Conservation (phyloP, 1,140 invertebrate genomes). For the Drosophila funebris region DNA sequence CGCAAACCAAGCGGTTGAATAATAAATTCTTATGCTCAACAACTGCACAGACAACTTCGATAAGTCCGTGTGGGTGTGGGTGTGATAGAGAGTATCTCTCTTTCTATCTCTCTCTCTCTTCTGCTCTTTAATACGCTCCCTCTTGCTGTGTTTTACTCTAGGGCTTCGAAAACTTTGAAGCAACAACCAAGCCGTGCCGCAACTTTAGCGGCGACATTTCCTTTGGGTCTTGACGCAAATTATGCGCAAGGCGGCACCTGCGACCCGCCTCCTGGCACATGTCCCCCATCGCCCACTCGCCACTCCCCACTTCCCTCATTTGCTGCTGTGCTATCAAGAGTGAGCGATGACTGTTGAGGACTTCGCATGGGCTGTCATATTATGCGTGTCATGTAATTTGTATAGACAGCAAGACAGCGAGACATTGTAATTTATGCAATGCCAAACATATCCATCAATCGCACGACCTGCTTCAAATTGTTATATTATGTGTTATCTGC, state of each 20-base stretch:
- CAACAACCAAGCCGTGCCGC: constrained; percentile 52
- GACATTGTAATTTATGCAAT: constrained; percentile 59
- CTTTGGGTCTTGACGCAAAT: constrained; percentile 62
- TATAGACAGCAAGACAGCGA: constrained; percentile 22
- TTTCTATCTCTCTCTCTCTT: constrained; percentile 3
- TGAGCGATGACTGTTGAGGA: constrained; percentile 64
- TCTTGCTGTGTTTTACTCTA: not conserved
- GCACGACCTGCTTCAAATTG: constrained; percentile 55
- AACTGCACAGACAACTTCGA: constrained; percentile 51
- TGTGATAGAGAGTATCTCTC: not conserved
- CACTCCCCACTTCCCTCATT: too few species aligned
- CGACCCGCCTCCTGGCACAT: too few species aligned
- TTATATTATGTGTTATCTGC: constrained; percentile 19
- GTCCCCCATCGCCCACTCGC: too few species aligned
- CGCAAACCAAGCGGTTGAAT: constrained; percentile 16
- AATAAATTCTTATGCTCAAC: constrained; percentile 61
- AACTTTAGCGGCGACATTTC: constrained; percentile 67
- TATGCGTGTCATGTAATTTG: constrained; percentile 62
- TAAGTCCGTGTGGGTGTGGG: constrained; percentile 18
- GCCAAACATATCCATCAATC: constrained; percentile 61
- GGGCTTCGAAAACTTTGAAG: constrained; percentile 53
- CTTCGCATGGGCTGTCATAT: constrained; percentile 61
- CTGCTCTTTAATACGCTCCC: too few species aligned
- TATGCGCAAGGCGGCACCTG: constrained; percentile 66
- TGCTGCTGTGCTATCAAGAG: not conserved